Conservation (phyloP, 2,888 invertebrate species). For the Synanthedon andrenaeformis region DNA sequence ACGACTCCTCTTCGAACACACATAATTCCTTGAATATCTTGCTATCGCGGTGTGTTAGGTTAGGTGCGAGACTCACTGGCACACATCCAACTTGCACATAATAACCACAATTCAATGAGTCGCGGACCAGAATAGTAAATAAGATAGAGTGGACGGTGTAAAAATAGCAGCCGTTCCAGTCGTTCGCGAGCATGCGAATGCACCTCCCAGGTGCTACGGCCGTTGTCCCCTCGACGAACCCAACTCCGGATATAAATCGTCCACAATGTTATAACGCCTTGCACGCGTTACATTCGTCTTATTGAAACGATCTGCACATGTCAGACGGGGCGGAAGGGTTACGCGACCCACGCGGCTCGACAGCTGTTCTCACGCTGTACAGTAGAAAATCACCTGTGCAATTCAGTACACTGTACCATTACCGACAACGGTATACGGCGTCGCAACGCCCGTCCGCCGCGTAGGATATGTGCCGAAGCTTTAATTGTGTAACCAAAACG, state of each 20-base stretch:
- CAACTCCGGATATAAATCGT: not conserved
- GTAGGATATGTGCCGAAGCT: too few relatives aligned
- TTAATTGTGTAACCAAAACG: too few relatives aligned
- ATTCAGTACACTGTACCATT: too few relatives aligned
- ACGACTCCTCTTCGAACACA: too few relatives aligned
- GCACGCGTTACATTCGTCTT: too few relatives aligned
- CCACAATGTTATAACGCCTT: not conserved
- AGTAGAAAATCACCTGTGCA: too few relatives aligned
- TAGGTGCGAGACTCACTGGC: constrained; percentile 57
- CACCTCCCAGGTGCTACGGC: constrained; percentile 58
- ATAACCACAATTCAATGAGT: constrained; percentile 71
- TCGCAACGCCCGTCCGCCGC: too few relatives aligned
- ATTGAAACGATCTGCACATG: too few relatives aligned
- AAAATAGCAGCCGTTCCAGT: constrained; percentile 67
- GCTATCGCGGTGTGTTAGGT: constrained; percentile 55
- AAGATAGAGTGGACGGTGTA: constrained; percentile 65
- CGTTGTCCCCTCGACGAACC: constrained; percentile 41
- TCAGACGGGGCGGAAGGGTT: too few relatives aligned
- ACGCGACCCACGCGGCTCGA: too few relatives aligned
- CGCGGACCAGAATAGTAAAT: constrained; percentile 70
- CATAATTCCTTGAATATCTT: constrained; percentile 61
- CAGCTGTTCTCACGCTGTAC: too few relatives aligned
- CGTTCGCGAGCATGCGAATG: constrained; percentile 46
- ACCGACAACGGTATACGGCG: too few relatives aligned
- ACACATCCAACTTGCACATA: constrained; percentile 67